These are phyloP conservation scores for Argynnis bischoffii DNA, from an alignment of 2,888 invertebrate species.

Conservation along the genomic window DNA sequence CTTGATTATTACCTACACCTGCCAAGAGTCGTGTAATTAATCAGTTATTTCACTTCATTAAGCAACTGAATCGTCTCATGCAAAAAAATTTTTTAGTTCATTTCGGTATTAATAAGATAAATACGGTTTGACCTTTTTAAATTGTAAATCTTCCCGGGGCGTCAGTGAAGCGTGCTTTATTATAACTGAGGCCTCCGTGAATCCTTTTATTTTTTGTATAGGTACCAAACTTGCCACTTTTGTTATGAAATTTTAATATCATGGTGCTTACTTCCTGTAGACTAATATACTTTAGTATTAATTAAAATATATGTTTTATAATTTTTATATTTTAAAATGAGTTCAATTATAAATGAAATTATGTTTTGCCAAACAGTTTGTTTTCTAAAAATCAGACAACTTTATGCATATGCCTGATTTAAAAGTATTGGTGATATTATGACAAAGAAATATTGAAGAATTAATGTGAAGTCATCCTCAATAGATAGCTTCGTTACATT, in stretches of 20 bases:
- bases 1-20: constrained; percentile 26
- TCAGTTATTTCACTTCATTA: constrained; percentile 73
- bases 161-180: constrained; percentile 20
- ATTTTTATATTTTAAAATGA: too few relatives aligned
- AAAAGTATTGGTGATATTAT: too few relatives aligned
- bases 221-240: constrained; percentile 5
- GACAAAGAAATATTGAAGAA: too few relatives aligned
- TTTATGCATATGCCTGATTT: too few relatives aligned
- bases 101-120: constrained; percentile 26
- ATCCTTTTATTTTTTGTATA: constrained; percentile 16
- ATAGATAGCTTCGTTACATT: neutral
- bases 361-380: too few relatives aligned
- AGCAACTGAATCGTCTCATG: constrained; percentile 45
- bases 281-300: neutral
- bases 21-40: constrained; percentile 58
- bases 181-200: constrained; percentile 9
- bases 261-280: neutral
- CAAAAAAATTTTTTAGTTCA: constrained; percentile 35
- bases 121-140: constrained; percentile 24
- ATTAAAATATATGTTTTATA: neutral
- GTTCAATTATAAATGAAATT: too few relatives aligned
- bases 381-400: too few relatives aligned
- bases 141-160: constrained; percentile 13
- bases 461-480: too few relatives aligned
- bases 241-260: constrained; percentile 11